Conservation (phyloP, 2,888 invertebrate genomes). For the Scaptomyza caliginosa region DNA sequence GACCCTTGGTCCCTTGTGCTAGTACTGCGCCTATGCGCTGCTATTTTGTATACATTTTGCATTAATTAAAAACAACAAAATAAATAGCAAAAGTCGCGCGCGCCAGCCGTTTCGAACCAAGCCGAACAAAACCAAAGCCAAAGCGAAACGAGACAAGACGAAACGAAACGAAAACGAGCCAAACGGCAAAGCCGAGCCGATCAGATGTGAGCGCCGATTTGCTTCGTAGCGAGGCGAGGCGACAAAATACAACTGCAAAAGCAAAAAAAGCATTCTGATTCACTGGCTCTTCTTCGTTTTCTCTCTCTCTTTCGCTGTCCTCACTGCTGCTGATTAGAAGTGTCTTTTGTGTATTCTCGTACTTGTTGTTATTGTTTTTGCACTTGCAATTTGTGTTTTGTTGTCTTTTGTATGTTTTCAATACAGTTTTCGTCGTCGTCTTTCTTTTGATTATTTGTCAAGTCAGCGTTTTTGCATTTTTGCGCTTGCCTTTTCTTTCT, state of each 20-base stretch:
- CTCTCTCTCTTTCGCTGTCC: constrained; percentile 18
- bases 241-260: constrained; percentile 46
- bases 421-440: constrained; percentile 71
- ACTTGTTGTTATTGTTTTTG: constrained; percentile 35
- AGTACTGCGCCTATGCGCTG: constrained; percentile 58
- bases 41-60: constrained; percentile 78
- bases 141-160: neutral
- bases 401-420: constrained; percentile 66
- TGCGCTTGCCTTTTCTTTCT: constrained; percentile 27
- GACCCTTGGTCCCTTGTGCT: constrained; percentile 27
- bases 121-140: neutral
- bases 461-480: constrained; percentile 56
- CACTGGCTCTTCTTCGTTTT: constrained; percentile 11
- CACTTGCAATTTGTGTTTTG: constrained; percentile 34
- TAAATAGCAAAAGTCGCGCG: constrained; percentile 72
- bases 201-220: constrained; percentile 8
- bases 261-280: constrained; percentile 35
- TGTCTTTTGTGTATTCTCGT: constrained; percentile 50
- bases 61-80: constrained; percentile 79
- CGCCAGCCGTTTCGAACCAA: constrained; percentile 33
- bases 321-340: constrained; percentile 55
- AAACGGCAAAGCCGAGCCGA: constrained; percentile 6
- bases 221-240: constrained; percentile 7
- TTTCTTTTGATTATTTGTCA: constrained; percentile 70
- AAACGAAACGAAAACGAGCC: neutral